A percentile compares a stretch with the other conserved stretches of the same genome.
These are phyloP conservation scores for Cryptotermes secundus DNA, from an alignment of 1,140 invertebrate genomes.

Conservation along the genomic window DNA sequence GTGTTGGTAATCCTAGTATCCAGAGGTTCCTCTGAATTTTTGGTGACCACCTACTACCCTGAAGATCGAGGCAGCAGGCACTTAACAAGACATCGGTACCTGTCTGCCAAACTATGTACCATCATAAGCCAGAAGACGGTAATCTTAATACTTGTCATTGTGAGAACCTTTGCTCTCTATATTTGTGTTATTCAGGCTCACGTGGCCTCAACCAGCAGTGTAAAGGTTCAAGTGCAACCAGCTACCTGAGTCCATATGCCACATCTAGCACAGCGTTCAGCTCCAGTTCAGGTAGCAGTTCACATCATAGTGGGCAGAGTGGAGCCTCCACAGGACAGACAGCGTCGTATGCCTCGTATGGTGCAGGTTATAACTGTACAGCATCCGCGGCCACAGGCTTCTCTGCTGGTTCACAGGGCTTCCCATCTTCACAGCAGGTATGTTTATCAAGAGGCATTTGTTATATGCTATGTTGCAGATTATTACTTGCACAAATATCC, in stretches of 20 bases:
- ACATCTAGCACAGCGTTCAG: constrained; percentile 27
- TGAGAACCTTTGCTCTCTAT: too few species aligned
- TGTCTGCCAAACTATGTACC: too few species aligned
- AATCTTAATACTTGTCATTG: too few species aligned
- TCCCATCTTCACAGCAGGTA: constrained; percentile 64
- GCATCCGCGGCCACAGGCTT: constrained; percentile 56
- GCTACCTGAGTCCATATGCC: constrained; percentile 33
- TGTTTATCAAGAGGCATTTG: constrained; percentile 24
- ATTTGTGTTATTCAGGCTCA: background rate
- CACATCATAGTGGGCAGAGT: constrained; percentile 48
- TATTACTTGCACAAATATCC: too few species aligned
- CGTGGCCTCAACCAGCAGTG: constrained; percentile 28
- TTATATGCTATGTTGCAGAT: background rate
- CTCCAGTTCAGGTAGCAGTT: constrained; percentile 45
- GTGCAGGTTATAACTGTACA: constrained; percentile 41
- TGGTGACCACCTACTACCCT: too few species aligned
- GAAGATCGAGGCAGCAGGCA: too few species aligned
- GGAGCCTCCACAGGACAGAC: constrained; percentile 52
- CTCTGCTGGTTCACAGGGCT: constrained; percentile 60
- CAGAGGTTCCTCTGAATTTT: too few species aligned
- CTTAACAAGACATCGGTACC: too few species aligned
- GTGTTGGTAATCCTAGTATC: too few species aligned
- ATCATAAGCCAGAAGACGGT: too few species aligned
- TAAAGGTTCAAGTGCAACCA: constrained; percentile 1
- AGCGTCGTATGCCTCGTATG: constrained; percentile 43